Base-by-base conservation (phyloP, 2,113 vertebrate genomes). In the Rhineura floridana region DNA sequence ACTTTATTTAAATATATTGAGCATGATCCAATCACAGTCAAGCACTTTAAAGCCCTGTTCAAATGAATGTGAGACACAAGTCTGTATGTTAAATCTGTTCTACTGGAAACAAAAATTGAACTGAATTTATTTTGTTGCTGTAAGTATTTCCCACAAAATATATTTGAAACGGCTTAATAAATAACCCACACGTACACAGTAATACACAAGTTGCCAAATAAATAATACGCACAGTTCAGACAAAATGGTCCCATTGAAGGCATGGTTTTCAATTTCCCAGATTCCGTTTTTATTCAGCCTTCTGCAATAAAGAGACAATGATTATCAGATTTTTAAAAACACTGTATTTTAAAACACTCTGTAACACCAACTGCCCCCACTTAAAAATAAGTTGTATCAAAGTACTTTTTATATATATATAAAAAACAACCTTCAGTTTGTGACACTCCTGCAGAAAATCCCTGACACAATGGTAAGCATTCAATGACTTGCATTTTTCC, bases 261-360 rank as follows among this genome's bases (percentile, higher is more conserved):
- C 98, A 91, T 98, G 95, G 92, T 97, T 97, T 85, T 97, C 97
- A 95, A 99, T 98, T 95, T 98, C 96, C 95, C 91, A 96, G 94
- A 99, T 98, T 92, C 98, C 98, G 89, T 99, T 99, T 96, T 98
- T 98, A 95, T 96, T 97, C 93, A 99, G 96, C 96, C 98, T 96
- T 95, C 99, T 99, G 97, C 93, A 96, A 96, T 25, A 83, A 55
- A 91, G 89, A 80, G 81, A 79, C 63, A 78, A 62, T 79, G 13
- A 28, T 11, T 36, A 21, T 52, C 55, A 48, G 11, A 25, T 23
- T 13, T 7, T 59, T 6, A 55, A 81, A 75, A 73, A 17, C 1
- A 62, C 30, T 86, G 0, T 12, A n/a, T 23, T 15, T 12, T 7
- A 79, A 90, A 76, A 42, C 7, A 0, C 9, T 30, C 17, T 84